Conservation (phyloP, 2,888 invertebrate genomes). For the Xylophagus ater region DNA sequence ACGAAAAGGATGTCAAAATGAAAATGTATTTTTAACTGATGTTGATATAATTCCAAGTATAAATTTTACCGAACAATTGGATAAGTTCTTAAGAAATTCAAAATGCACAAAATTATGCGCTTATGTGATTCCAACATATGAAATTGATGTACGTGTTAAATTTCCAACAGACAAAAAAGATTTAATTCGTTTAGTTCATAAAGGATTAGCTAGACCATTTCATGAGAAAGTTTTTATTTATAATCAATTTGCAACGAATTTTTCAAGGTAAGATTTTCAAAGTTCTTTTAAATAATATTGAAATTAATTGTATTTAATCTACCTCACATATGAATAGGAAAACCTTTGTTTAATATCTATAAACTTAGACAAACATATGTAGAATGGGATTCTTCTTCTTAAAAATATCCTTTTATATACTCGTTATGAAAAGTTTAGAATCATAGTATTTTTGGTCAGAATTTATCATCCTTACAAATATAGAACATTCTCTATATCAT, state of each 20-base stretch:
- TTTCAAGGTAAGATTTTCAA: constrained; percentile 54
- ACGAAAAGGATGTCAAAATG: constrained; percentile 69
- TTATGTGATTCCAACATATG: constrained; percentile 83
- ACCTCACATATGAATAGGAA: too few species aligned
- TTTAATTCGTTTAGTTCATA: constrained; percentile 60
- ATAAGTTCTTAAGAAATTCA: constrained; percentile 51
- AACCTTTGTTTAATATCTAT: too few species aligned
- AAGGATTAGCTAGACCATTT: constrained; percentile 76
- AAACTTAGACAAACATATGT: too few species aligned
- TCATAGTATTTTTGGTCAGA: too few species aligned
- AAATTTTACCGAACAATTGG: constrained; percentile 58
- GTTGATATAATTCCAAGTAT: constrained; percentile 77
- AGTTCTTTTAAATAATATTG: not conserved
- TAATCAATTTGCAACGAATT: constrained; percentile 86
- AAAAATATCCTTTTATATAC: too few species aligned
- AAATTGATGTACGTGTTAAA: constrained; percentile 64
- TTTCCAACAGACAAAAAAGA: constrained; percentile 76
- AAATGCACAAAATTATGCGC: constrained; percentile 60
- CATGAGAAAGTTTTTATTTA: constrained; percentile 86
- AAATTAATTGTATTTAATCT: too few species aligned
- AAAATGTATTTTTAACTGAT: constrained; percentile 74
- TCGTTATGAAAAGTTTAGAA: too few species aligned
- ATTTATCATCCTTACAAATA: too few species aligned
- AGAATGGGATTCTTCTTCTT: too few species aligned
- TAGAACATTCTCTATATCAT: too few species aligned